Evolutionary conservation across 1,140 invertebrate species (phyloP).

Genomic region (Portunus trituberculatus): DNA sequence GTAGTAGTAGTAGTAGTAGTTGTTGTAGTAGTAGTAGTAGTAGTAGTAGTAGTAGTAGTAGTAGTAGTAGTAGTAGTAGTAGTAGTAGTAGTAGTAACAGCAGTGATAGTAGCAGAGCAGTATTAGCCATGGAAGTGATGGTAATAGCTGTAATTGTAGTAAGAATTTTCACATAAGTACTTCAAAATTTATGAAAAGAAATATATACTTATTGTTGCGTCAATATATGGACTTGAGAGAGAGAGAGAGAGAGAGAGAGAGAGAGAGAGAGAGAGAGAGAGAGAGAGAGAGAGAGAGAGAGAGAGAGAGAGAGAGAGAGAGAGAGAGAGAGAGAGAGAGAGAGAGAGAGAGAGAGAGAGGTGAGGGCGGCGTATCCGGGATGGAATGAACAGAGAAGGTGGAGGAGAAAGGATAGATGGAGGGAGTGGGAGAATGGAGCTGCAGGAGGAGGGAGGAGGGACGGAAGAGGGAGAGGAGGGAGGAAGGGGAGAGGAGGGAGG

Average conservation of each 20-base stretch:
- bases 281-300: constrained; percentile 36
- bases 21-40: background rate
- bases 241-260: background rate
- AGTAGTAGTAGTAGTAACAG: no score
- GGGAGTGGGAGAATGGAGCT: background rate
- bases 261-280: constrained; percentile 49
- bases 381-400: background rate
- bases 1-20: background rate
- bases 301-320: constrained; percentile 22
- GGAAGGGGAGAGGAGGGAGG: background rate
- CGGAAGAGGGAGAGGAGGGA: background rate
- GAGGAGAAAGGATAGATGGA: background rate
- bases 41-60: no score
- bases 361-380: background rate
- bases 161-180: no score
- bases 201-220: no score
- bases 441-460: background rate
- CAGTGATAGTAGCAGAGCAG: no score
- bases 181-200: no score
- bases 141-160: background rate
- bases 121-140: background rate
- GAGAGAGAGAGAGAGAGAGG: background rate
- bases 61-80: no score
- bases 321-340: background rate
- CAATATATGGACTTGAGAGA: background rate